These are phyloP conservation scores for Lobophora halterata DNA, from an alignment of 2,888 invertebrate genomes.

Conservation along the genomic window DNA sequence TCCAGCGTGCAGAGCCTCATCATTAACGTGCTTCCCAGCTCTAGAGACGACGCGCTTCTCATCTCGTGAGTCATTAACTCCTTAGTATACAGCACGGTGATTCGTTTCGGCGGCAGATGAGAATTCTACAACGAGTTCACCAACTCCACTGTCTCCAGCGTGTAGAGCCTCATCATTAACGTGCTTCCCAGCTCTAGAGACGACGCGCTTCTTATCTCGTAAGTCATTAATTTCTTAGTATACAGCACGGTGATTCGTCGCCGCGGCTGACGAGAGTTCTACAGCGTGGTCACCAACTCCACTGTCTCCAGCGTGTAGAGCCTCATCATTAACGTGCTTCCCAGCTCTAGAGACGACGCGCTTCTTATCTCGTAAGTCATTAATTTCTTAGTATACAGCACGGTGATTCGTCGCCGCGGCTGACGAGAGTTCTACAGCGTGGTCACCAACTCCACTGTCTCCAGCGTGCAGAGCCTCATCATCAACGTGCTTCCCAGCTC, in stretches of 20 bases:
- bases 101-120: slow-evolving; percentile 81
- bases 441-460: slow-evolving; percentile 81
- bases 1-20: slow-evolving; percentile 76
- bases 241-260: slow-evolving; percentile 74
- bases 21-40: slow-evolving; percentile 72
- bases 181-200: slow-evolving; percentile 75
- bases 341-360: slow-evolving; percentile 75
- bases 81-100: slow-evolving; percentile 72
- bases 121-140: slow-evolving; percentile 86
- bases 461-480: slow-evolving; percentile 72
- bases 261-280: slow-evolving; percentile 85
- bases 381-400: slow-evolving; percentile 77
- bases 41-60: slow-evolving; percentile 73
- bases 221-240: slow-evolving; percentile 79
- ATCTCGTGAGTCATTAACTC: slow-evolving; percentile 78
- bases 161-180: slow-evolving; percentile 67
- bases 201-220: slow-evolving; percentile 74
- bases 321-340: slow-evolving; percentile 66
- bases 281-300: slow-evolving; percentile 81
- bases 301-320: slow-evolving; percentile 80
- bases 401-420: slow-evolving; percentile 81
- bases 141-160: slow-evolving; percentile 80
- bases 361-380: slow-evolving; percentile 77
- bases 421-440: slow-evolving; percentile 85
- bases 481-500: slow-evolving; percentile 75